Evolutionary conservation across 2,888 invertebrate species (phyloP).

Genomic region (Eupithecia dodoneata): DNA sequence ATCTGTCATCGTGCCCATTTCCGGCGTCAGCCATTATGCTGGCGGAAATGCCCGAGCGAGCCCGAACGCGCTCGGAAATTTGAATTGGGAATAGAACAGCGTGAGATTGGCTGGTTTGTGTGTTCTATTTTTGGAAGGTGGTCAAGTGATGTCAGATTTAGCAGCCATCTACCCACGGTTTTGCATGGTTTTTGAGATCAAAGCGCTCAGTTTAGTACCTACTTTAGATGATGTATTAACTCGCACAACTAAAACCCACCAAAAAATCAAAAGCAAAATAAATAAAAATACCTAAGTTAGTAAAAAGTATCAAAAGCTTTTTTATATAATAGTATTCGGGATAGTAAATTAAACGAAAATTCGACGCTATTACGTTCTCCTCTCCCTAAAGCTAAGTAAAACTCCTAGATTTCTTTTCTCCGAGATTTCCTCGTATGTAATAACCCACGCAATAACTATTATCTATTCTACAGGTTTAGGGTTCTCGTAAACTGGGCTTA

Average conservation of each 20-base stretch:
- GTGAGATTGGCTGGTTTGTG: slow-evolving; percentile 28
- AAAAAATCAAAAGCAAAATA: no score
- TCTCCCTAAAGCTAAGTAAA: background rate
- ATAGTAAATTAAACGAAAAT: background rate
- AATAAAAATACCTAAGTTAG: no score
- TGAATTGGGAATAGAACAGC: slow-evolving; percentile 52
- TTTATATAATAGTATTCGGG: background rate
- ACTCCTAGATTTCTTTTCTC: background rate
- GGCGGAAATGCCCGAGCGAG: slow-evolving; percentile 67
- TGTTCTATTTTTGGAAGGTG: slow-evolving; percentile 25
- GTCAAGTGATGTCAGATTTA: background rate
- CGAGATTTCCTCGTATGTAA: background rate
- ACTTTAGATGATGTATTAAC: background rate
- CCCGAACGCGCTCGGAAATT: slow-evolving; percentile 66
- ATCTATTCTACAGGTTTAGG: slow-evolving; percentile 3
- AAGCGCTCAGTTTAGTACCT: background rate
- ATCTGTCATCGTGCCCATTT: slow-evolving; percentile 69
- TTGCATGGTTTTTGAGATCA: background rate
- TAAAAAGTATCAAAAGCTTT: no score
- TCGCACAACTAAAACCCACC: background rate
- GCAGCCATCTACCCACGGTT: background rate
- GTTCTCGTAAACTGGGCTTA: slow-evolving; percentile 20
- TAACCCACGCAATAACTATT: slow-evolving; percentile 6
- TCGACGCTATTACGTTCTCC: background rate
- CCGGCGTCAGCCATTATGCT: slow-evolving; percentile 67